A percentile compares a stretch with the other conserved stretches of the same genome.
Evolutionary conservation across 2,888 invertebrate genomes (phyloP).

Genomic region (Monopis laevigella): DNA sequence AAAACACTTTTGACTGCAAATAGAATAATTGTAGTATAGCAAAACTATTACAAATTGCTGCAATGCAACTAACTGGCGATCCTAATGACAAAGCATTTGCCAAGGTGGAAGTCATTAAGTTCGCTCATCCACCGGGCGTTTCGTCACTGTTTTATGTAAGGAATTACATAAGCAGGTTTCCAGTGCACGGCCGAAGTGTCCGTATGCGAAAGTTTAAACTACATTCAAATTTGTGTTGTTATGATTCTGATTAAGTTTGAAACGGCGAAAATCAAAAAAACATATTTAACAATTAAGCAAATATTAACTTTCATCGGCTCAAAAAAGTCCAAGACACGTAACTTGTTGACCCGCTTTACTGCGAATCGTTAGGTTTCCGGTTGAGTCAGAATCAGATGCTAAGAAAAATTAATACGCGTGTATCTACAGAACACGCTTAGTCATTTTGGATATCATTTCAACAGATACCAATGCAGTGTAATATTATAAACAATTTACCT

Average conservation of each 20-base stretch:
- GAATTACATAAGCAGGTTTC: slow-evolving; percentile 40
- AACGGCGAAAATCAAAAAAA: too few species aligned
- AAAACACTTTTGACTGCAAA: too few species aligned
- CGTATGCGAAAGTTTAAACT: slow-evolving; percentile 2
- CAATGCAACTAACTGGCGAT: not conserved
- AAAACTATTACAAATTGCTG: slow-evolving; percentile 3
- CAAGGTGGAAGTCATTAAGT: slow-evolving; percentile 40
- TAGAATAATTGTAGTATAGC: too few species aligned
- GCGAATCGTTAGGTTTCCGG: slow-evolving; percentile 15
- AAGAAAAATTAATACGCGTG: slow-evolving; percentile 13
- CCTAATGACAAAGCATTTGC: slow-evolving; percentile 15
- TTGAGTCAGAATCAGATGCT: slow-evolving; percentile 38
- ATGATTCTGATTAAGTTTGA: too few species aligned
- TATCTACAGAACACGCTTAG: not conserved
- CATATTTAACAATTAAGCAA: too few species aligned
- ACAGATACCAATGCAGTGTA: too few species aligned
- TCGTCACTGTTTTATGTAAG: slow-evolving; percentile 53
- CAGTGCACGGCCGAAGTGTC: slow-evolving; percentile 20
- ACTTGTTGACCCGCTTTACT: slow-evolving; percentile 10
- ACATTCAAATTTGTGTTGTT: too few species aligned
- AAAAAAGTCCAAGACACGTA: slow-evolving; percentile 6
- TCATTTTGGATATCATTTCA: not conserved
- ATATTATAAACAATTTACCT: too few species aligned
- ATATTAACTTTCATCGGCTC: slow-evolving; percentile 2
- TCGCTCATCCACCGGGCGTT: slow-evolving; percentile 39